phyloP scores from a whole-genome alignment of 2,797 vertebrate species.

The Lates japonicus region DNA sequence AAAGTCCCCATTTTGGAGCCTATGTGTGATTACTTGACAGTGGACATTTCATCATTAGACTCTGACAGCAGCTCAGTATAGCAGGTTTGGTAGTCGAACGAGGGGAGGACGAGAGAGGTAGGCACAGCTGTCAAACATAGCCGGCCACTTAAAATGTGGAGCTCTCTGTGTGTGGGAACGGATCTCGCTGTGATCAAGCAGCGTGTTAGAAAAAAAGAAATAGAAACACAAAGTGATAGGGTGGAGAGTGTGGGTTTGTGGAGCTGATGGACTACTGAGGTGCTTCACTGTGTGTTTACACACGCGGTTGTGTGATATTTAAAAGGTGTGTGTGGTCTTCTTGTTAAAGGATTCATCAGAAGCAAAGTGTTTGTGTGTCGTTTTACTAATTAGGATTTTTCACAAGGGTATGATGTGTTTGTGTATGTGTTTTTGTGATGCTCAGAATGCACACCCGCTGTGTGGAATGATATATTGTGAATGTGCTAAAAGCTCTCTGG shows the following conservation, averaged over 20 bases:
- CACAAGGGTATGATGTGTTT: neutral
- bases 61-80: constrained; percentile 2
- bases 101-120: constrained; percentile 3
- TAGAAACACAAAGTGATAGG: constrained; percentile 29
- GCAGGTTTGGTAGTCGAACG: neutral
- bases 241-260: constrained; percentile 34
- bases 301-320: neutral
- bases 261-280: constrained; percentile 6
- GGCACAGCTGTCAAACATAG: constrained; percentile 33
- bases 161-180: constrained; percentile 42
- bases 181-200: constrained; percentile 32
- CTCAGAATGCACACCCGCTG: neutral
- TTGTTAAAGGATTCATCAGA: constrained; percentile 27
- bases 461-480: constrained; percentile 34
- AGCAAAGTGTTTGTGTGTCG: constrained; percentile 8
- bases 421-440: neutral
- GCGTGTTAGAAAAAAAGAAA: constrained; percentile 28
- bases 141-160: constrained; percentile 30
- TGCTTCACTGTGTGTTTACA: constrained; percentile 8
- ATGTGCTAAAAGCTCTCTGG: constrained; percentile 51
- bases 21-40: neutral
- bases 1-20: neutral
- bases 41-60: constrained; percentile 4
- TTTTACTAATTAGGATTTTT: constrained; percentile 17
- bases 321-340: neutral